Evolutionary conservation across 2,888 invertebrate genomes (phyloP), one percentile per base, ranked within the genome.

Genomic region (Calliopum simillimum): DNA sequence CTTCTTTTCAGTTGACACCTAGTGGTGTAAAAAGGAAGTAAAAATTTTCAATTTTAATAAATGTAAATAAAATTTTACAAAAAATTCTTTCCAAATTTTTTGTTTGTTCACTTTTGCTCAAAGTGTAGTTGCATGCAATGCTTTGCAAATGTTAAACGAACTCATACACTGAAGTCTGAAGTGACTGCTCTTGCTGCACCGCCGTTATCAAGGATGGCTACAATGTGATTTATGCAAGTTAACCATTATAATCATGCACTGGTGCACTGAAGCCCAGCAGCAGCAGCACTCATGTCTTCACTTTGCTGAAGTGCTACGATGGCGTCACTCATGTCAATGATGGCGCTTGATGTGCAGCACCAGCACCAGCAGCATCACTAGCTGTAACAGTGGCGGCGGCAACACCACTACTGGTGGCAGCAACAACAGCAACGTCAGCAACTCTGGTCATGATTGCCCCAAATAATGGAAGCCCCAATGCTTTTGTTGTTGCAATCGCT

Each of bases 201-300:
- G 41, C 16, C 33, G 63, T 16, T 41, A 12, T 33, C 33, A 11
- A 23, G 25, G 44, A 44, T 44, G 61, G 46, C 43, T 55, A 41
- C 23, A 25, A 63, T 33, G 63, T 63, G 65, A 65, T 53, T 65
- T 65, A 55, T 65, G 43, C 43, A 53, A 21, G 49, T 65, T 53
- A 53, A 65, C 53, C 55, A 23, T 65, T 65, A 51, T 41, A 64
- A 19, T 14, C 49, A 51, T 64, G 33, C 64, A 64, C 19, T 19
- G 51, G 16, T 43, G 13, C 61, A 53, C 6, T 44, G 8, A 11
- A 41, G 21, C 53, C n/a, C 43, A 19, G 21, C 16, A 4, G 33
- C 43, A 19, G 21, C 16, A 4, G 33, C 33, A 33, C 33, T 33
- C 33, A 33, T 33, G 33, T 33, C 33, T 33, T 33, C 33, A 33